Conservation (phyloP, 2,113 vertebrate genomes). For the Ivindomyrus marchei region DNA sequence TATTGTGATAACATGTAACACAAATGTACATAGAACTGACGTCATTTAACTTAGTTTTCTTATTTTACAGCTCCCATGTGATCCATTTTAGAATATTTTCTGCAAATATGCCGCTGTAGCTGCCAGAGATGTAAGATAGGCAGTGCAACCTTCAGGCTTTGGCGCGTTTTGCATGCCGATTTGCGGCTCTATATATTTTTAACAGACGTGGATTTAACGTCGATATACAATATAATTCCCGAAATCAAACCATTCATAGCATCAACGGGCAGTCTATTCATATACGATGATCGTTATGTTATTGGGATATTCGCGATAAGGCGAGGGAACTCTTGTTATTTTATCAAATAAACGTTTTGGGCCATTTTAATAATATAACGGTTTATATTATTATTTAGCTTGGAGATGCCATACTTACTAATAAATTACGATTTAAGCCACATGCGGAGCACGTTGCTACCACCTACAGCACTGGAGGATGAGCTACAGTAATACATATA, state of each 20-base stretch:
- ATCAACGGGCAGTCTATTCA: not conserved
- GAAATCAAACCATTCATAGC: not conserved
- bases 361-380: not conserved
- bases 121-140: not conserved
- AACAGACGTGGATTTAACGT: not conserved
- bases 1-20: not conserved
- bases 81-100: not conserved
- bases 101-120: not conserved
- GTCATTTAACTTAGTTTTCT: not conserved
- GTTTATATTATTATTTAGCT: not conserved
- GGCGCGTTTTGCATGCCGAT: not conserved
- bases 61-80: not conserved
- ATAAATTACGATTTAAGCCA: conserved; percentile 4
- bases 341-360: not conserved
- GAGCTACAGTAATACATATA: not conserved
- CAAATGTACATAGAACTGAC: not conserved
- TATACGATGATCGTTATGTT: not conserved
- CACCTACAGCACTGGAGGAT: conserved; percentile 11
- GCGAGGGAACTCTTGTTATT: not conserved
- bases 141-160: not conserved
- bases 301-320: not conserved
- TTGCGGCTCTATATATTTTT: not conserved
- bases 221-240: not conserved
- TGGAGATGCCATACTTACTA: not conserved
- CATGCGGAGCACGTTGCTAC: not conserved